phyloP scores from a whole-genome alignment of 2,797 vertebrate species.

The Lepilemur septentrionalis region DNA sequence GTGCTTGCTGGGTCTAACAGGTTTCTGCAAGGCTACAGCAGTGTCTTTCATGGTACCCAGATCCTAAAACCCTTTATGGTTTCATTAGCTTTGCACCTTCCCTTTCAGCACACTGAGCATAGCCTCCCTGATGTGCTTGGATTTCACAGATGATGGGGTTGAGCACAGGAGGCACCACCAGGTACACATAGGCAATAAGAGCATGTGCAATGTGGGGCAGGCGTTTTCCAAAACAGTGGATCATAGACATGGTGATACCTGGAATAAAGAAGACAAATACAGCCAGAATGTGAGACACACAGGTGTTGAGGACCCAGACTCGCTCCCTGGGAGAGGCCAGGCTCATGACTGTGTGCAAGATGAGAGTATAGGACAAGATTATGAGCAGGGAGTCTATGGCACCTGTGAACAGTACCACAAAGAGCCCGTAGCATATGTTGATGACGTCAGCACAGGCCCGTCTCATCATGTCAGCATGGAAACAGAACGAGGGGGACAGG shows the following conservation, averaged over 20 bases:
- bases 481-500: constrained; percentile 62
- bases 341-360: constrained; percentile 17
- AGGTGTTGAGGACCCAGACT: constrained; percentile 19
- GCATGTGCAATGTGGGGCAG: neutral
- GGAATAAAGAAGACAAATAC: constrained; percentile 69
- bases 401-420: constrained; percentile 24
- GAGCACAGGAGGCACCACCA: constrained; percentile 60
- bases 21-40: neutral
- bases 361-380: constrained; percentile 60
- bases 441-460: constrained; percentile 38
- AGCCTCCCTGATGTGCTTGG: constrained; percentile 55
- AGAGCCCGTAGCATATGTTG: constrained; percentile 40
- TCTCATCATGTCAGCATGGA: constrained; percentile 81
- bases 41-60: neutral
- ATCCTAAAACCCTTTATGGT: neutral
- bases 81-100: neutral
- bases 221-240: constrained; percentile 58
- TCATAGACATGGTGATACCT: constrained; percentile 51
- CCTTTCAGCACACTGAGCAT: neutral
- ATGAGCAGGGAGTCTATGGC: constrained; percentile 64
- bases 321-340: constrained; percentile 38
- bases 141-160: constrained; percentile 66
- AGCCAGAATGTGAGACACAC: constrained; percentile 57
- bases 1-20: neutral
- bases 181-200: constrained; percentile 42